A percentile compares a stretch with the other conserved stretches of the same genome.
Conservation (phyloP, 2,888 invertebrate genomes). For the Anodontia alba region DNA sequence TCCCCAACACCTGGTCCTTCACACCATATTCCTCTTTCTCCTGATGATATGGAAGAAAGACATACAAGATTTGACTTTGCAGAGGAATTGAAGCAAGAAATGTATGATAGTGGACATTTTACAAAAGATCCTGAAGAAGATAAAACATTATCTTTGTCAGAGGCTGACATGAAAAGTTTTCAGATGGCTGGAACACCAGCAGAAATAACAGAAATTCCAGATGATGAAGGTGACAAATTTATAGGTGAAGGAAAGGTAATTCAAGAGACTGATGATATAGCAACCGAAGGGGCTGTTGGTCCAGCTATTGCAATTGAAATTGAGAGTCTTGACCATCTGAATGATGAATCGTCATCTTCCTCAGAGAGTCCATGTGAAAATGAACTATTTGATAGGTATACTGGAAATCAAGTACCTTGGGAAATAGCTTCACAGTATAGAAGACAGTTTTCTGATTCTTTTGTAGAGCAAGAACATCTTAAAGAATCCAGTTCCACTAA, state of each 20-base stretch:
- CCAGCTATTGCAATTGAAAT: conserved; percentile 25
- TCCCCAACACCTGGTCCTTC: neutral
- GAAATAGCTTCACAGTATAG: conserved; percentile 79
- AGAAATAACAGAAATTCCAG: conserved; percentile 47
- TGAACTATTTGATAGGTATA: conserved; percentile 80
- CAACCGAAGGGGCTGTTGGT: conserved; percentile 51
- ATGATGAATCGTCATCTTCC: conserved; percentile 31
- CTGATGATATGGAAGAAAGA: conserved; percentile 77
- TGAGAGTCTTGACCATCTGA: neutral
- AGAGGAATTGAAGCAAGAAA: conserved; percentile 64
- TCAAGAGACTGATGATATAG: conserved; percentile 21
- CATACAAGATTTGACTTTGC: conserved; percentile 72
- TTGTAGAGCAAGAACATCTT: conserved; percentile 69
- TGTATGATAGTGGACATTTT: conserved; percentile 34
- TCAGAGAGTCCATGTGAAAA: conserved; percentile 68
- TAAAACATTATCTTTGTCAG: conserved; percentile 51
- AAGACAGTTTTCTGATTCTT: conserved; percentile 79
- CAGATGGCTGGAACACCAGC: conserved; percentile 38
- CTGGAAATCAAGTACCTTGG: conserved; percentile 77
- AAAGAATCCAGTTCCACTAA: conserved; percentile 58
- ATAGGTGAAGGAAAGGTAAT: neutral
- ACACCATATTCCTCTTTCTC: conserved; percentile 70
- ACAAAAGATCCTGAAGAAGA: conserved; percentile 76
- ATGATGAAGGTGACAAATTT: conserved; percentile 44
- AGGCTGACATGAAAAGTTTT: conserved; percentile 28